Conservation (phyloP, 2,888 invertebrate species). For the Agonopterix heracliana region DNA sequence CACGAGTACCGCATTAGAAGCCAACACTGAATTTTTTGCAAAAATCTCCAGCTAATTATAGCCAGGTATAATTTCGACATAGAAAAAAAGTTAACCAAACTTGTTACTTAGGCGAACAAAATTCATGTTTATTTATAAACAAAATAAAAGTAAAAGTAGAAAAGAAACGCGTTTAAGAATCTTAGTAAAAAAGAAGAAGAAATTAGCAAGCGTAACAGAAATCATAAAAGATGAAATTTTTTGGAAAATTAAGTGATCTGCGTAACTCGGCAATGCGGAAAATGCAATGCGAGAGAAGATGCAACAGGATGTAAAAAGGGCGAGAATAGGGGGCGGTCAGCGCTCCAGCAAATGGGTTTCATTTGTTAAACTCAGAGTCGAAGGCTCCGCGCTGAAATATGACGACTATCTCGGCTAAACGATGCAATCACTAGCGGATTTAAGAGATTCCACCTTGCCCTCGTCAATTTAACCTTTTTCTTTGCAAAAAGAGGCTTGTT, state of each 20-base stretch:
- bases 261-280: no score
- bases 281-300: neutral
- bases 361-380: constrained; percentile 59
- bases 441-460: constrained; percentile 47
- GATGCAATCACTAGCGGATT: constrained; percentile 70
- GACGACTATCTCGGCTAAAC: constrained; percentile 62
- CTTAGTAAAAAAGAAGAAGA: no score
- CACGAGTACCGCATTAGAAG: constrained; percentile 74
- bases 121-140: constrained; percentile 7
- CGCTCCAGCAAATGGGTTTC: constrained; percentile 44
- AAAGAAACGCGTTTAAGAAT: neutral
- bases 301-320: constrained; percentile 18
- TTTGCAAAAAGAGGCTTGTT: neutral
- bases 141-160: neutral
- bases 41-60: constrained; percentile 54
- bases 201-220: no score
- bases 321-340: constrained; percentile 22
- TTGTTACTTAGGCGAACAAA: constrained; percentile 26
- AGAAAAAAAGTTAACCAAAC: constrained; percentile 21
- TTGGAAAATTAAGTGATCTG: no score
- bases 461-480: constrained; percentile 33
- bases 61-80: constrained; percentile 22
- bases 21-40: constrained; percentile 36
- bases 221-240: no score
- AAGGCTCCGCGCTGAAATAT: constrained; percentile 61